Conservation (phyloP, 1,140 invertebrate genomes). For the Pseudomyrmex flavicornis region DNA sequence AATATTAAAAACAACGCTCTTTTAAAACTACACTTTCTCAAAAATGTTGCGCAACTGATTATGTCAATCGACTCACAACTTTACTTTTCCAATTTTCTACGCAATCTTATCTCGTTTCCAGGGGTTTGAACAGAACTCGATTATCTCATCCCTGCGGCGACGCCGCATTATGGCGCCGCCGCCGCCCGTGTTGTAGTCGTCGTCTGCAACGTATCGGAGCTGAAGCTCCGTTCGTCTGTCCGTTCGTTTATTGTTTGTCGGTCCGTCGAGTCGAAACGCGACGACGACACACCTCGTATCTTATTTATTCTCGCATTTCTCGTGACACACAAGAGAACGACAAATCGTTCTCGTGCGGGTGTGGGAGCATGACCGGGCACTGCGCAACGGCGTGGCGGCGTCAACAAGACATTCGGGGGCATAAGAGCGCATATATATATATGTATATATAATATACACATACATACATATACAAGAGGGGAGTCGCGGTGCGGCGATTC, state of each 20-base stretch:
- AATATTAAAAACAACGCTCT: too few relatives aligned
- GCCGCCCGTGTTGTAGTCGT: neutral
- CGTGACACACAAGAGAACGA: too few relatives aligned
- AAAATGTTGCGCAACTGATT: too few relatives aligned
- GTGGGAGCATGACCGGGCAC: neutral
- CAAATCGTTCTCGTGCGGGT: neutral
- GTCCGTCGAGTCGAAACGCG: neutral
- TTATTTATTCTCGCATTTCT: neutral
- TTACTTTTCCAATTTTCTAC: neutral
- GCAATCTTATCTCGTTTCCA: neutral
- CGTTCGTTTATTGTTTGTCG: neutral
- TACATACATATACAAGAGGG: neutral
- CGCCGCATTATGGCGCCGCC: constrained; percentile 21
- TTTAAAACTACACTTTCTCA: too few relatives aligned
- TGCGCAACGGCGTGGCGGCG: neutral
- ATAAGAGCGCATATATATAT: too few relatives aligned
- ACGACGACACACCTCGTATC: neutral
- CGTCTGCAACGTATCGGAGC: neutral
- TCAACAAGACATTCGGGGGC: neutral
- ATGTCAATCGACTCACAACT: neutral
- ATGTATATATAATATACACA: too few relatives aligned
- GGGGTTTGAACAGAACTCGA: neutral
- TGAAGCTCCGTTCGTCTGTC: neutral
- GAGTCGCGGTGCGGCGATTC: constrained; percentile 8
- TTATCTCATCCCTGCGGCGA: constrained; percentile 21